phyloP scores from a whole-genome alignment of 2,888 invertebrate species.

The Drosophila setosimentum region DNA sequence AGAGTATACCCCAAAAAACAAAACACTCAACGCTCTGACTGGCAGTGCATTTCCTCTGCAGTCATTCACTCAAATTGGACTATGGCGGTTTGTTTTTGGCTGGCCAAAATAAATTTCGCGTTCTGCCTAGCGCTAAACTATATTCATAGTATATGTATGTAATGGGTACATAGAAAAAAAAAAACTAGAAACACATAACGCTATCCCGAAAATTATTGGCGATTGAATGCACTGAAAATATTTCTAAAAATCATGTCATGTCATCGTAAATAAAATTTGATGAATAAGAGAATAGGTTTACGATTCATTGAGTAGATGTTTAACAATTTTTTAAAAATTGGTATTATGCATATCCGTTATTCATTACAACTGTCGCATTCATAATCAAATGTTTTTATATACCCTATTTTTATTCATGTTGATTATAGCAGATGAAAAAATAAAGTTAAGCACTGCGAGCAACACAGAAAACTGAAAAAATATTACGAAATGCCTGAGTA shows the following conservation, averaged over 20 bases:
- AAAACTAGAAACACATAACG: conserved; percentile 4
- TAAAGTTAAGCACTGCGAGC: conserved; percentile 31
- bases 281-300: neutral
- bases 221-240: conserved; percentile 7
- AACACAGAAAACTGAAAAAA: conserved; percentile 35
- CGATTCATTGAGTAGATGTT: neutral
- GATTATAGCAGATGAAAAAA: conserved; percentile 1
- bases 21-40: conserved; percentile 47
- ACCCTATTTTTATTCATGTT: conserved; percentile 7
- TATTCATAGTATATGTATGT: conserved; percentile 29
- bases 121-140: conserved; percentile 64
- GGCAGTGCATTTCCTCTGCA: conserved; percentile 74
- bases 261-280: neutral
- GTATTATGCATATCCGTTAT: neutral
- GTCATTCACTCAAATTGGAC: conserved; percentile 74
- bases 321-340: neutral
- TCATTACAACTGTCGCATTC: neutral
- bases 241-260: no score
- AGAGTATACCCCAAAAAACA: conserved; percentile 8
- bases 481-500: conserved; percentile 37
- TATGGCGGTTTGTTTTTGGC: conserved; percentile 55
- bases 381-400: neutral
- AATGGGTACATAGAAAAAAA: conserved; percentile 31
- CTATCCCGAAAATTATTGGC: neutral
- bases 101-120: conserved; percentile 65